Conservation (phyloP, 2,888 invertebrate species). For the Hirtodrosophila confusa region DNA sequence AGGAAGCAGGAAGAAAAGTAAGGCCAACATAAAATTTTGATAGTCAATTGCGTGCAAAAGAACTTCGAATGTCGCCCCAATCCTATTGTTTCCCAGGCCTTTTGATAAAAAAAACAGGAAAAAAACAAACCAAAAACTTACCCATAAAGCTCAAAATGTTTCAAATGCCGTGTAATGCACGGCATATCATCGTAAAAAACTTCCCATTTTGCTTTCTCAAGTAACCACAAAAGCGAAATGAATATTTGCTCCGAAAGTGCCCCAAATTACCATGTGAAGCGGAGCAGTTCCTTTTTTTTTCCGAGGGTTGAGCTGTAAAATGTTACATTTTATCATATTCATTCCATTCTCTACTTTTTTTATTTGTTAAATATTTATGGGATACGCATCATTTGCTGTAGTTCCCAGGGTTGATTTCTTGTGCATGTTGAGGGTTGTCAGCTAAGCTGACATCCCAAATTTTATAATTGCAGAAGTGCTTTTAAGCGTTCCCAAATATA, state of each 20-base stretch:
- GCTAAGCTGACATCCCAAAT: neutral
- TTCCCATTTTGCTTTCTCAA: conserved; percentile 20
- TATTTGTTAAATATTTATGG: conserved; percentile 48
- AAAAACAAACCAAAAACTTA: conserved; percentile 31
- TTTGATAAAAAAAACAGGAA: neutral
- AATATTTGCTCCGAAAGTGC: conserved; percentile 56
- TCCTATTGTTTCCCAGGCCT: conserved; percentile 38
- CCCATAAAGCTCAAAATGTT: conserved; percentile 62
- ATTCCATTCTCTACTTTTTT: conserved; percentile 22
- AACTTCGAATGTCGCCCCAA: conserved; percentile 50
- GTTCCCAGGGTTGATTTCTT: conserved; percentile 39
- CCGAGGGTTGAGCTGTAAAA: conserved; percentile 36
- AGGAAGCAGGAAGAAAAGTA: conserved; percentile 18
- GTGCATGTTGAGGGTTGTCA: conserved; percentile 4
- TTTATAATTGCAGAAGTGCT: conserved; percentile 18
- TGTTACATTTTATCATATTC: conserved; percentile 46
- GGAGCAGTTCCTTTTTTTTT: conserved; percentile 19
- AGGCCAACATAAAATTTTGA: conserved; percentile 63
- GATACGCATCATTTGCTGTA: conserved; percentile 56
- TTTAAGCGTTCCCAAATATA: neutral
- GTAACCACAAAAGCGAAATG: conserved; percentile 52
- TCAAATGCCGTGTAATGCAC: conserved; percentile 66
- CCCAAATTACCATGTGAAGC: conserved; percentile 56
- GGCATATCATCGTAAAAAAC: conserved; percentile 64
- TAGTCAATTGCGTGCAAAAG: conserved; percentile 72